Percentiles rank a stretch among this genome's conserved stretches.
These are phyloP conservation scores for Xenops minutus DNA, from an alignment of 2,797 vertebrate genomes.

Conservation along the genomic window DNA sequence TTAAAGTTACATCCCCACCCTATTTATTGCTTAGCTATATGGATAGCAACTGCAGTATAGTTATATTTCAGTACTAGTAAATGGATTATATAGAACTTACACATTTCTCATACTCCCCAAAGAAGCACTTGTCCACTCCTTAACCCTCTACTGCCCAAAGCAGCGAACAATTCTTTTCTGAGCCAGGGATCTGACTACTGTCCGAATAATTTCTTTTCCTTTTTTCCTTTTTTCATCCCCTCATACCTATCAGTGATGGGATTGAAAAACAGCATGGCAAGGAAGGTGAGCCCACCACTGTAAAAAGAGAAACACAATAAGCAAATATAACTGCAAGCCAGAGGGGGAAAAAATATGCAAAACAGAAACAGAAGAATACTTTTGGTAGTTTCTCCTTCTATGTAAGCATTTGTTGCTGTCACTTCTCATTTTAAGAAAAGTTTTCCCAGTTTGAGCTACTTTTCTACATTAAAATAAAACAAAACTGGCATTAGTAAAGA, in stretches of 20 bases:
- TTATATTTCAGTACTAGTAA: not conserved
- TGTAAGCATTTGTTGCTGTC: not conserved
- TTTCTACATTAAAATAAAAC: constrained; percentile 31
- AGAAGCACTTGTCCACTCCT: not conserved
- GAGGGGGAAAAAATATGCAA: not conserved
- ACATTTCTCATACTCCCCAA: not conserved
- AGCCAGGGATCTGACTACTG: not conserved
- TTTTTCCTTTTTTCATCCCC: fast-evolving
- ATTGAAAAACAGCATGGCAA: not conserved
- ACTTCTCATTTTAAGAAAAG: not conserved
- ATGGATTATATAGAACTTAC: not conserved
- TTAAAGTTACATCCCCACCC: not conserved
- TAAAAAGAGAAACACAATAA: not conserved
- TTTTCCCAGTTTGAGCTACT: not conserved
- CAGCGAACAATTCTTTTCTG: not conserved
- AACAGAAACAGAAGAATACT: not conserved
- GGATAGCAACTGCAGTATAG: not conserved
- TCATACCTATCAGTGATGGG: not conserved
- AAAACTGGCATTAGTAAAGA: constrained; percentile 15
- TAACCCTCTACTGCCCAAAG: not conserved
- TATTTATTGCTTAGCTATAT: not conserved
- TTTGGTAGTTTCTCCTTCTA: not conserved
- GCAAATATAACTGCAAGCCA: not conserved
- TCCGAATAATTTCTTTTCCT: not conserved
- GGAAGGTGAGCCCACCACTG: not conserved